These are phyloP conservation scores for Rhinolophus sinicus DNA, from an alignment of 2,113 vertebrate species.

Conservation along the genomic window DNA sequence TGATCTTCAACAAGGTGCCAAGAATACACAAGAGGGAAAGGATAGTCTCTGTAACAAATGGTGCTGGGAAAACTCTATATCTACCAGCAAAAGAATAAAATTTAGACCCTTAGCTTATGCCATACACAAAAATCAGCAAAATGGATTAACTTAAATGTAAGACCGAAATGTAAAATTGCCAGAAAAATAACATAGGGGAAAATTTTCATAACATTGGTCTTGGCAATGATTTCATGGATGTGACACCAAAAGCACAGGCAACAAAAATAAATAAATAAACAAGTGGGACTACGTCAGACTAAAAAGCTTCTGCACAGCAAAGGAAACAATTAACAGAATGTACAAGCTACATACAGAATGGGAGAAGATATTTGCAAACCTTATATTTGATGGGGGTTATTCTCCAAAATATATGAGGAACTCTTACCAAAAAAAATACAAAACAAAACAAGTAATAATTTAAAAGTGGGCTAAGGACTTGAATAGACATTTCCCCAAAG, in stretches of 20 bases:
- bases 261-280: not conserved
- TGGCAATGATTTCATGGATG: not conserved
- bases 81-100: not conserved
- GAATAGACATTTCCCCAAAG: not conserved
- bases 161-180: not conserved
- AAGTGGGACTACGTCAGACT: not conserved
- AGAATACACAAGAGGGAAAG: not conserved
- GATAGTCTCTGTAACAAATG: not conserved
- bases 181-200: not conserved
- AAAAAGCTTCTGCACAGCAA: not conserved
- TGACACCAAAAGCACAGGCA: not conserved
- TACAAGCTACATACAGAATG: not conserved
- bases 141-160: not conserved
- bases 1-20: not conserved
- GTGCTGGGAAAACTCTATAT: not conserved
- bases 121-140: not conserved
- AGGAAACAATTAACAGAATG: not conserved
- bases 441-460: not conserved
- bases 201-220: not conserved
- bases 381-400: not conserved
- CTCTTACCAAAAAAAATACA: not conserved
- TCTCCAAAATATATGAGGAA: not conserved
- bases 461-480: not conserved
- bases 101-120: not conserved
- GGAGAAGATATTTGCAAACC: not conserved